Conservation (phyloP, 2,888 invertebrate genomes). For the Chamaedrilus cognettii region DNA sequence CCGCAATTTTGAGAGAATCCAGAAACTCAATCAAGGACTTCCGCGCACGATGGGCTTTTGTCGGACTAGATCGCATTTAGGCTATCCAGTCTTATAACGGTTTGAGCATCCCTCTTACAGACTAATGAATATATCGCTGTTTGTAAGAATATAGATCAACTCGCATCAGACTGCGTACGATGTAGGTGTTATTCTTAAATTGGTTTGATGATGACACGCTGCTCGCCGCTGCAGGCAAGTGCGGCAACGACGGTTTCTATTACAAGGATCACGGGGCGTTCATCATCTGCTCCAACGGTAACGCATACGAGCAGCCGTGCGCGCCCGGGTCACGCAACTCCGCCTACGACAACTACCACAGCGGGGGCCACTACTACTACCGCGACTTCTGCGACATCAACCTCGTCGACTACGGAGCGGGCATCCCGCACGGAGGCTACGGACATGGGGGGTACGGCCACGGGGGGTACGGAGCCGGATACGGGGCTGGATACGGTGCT, state of each 20-base stretch:
- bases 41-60: no score
- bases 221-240: conserved; percentile 16
- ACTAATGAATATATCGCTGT: no score
- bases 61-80: no score
- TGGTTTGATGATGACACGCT: no score
- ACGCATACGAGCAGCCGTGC: conserved; percentile 23
- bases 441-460: conserved; percentile 1
- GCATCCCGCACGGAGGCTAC: conserved; percentile 9
- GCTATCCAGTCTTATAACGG: no score
- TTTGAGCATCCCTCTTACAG: no score
- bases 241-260: conserved; percentile 21
- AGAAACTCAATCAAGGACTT: no score
- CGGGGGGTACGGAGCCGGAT: conserved; percentile 1
- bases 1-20: no score
- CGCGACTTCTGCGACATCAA: conserved; percentile 21
- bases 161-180: no score
- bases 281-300: conserved; percentile 19
- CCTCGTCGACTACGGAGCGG: conserved; percentile 21
- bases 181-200: no score
- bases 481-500: background rate
- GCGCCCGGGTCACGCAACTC: conserved; percentile 20
- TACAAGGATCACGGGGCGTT: conserved; percentile 15
- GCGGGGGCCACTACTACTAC: conserved; percentile 23
- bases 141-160: no score
- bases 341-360: conserved; percentile 16